Conservation (phyloP, 2,888 invertebrate species). For the Athetis lepigone region DNA sequence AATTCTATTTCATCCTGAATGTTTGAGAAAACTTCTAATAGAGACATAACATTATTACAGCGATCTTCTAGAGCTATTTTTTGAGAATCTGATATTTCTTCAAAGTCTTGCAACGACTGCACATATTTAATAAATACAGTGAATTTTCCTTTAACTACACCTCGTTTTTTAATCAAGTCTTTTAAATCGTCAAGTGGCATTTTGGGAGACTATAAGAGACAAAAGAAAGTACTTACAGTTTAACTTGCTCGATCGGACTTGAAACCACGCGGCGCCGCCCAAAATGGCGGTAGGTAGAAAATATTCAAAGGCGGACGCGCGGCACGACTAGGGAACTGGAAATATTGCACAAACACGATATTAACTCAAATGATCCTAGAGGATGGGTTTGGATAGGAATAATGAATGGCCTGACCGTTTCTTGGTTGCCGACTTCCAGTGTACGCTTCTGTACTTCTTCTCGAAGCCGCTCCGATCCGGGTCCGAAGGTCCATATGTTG, state of each 20-base stretch:
- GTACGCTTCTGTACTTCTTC: not conserved
- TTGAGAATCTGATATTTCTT: slow-evolving; percentile 19
- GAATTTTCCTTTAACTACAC: slow-evolving; percentile 10
- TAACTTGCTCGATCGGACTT: slow-evolving; percentile 2
- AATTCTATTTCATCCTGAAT: slow-evolving; percentile 22
- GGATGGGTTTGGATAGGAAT: slow-evolving; percentile 14
- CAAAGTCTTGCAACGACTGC: slow-evolving; percentile 8
- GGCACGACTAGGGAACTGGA: not conserved
- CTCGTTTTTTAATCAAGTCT: slow-evolving; percentile 7
- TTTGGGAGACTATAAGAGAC: slow-evolving; percentile 7
- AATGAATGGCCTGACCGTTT: slow-evolving; percentile 12
- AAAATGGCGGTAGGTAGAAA: not conserved
- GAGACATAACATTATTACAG: slow-evolving; percentile 3
- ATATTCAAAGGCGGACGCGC: not conserved
- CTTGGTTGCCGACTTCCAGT: slow-evolving; percentile 8
- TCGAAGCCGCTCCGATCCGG: slow-evolving; percentile 3
- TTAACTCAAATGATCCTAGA: slow-evolving; percentile 5
- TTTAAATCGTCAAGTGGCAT: not conserved
- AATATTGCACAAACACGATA: slow-evolving; percentile 4
- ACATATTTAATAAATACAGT: slow-evolving; percentile 7
- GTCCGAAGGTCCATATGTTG: not conserved
- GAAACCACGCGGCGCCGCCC: not conserved
- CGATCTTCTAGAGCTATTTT: slow-evolving; percentile 17
- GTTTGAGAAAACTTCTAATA: slow-evolving; percentile 11
- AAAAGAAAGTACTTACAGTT: slow-evolving; percentile 18